phyloP scores from a whole-genome alignment of 2,113 vertebrate genomes.

The Okapia johnstoni region DNA sequence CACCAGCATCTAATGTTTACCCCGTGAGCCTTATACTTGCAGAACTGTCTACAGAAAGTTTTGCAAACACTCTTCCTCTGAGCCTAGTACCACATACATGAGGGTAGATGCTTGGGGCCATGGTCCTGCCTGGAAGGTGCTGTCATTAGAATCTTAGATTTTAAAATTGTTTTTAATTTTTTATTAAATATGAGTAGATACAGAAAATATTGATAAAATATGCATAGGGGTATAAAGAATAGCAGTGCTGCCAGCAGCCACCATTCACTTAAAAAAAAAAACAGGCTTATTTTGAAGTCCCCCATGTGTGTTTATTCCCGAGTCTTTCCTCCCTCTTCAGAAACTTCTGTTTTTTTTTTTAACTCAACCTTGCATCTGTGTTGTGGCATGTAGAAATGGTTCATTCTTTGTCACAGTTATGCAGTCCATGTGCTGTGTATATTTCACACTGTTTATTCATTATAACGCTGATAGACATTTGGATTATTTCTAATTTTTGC shows the following conservation, averaged over 20 bases:
- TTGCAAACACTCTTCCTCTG: not conserved
- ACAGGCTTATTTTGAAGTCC: not conserved
- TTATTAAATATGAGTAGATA: not conserved
- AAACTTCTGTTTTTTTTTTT: not conserved
- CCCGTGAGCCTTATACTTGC: not conserved
- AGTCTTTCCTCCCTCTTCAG: not conserved
- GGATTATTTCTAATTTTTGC: not conserved
- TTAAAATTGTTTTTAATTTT: not conserved
- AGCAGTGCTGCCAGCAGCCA: not conserved
- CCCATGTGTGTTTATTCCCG: not conserved
- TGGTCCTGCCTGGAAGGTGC: not conserved
- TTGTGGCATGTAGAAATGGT: not conserved
- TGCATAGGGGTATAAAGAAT: not conserved
- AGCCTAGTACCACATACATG: not conserved
- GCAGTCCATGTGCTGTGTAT: not conserved
- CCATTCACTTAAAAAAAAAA: not conserved
- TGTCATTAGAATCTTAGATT: not conserved
- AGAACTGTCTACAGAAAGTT: not conserved
- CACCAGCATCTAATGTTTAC: not conserved
- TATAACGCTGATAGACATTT: not conserved
- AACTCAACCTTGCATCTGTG: accelerated
- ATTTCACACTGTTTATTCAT: not conserved
- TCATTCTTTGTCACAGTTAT: not conserved
- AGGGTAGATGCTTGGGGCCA: too few species aligned
- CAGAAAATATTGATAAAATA: slow-evolving; percentile 10